Base-by-base conservation (phyloP, 2,888 invertebrate genomes). In the Philhelius pedissequus region DNA sequence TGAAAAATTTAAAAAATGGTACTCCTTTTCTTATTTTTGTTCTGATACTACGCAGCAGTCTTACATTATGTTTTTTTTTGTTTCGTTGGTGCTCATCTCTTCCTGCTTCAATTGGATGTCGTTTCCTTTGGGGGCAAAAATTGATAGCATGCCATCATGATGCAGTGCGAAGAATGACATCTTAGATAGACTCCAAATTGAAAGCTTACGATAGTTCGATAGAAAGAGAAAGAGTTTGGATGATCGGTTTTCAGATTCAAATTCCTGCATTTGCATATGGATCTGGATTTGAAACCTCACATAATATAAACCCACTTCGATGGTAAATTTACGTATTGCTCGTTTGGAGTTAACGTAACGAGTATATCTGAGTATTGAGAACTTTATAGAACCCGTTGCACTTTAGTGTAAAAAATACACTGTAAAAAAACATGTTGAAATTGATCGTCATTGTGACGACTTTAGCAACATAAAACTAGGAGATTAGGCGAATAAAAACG, bases 111-210 rank as follows among this genome's bases (percentile, higher is more conserved):
- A 50, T 52, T 79, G 66, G 70, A 83, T 79, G 83, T 50, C 52
- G 74, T 64, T 48, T 58, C 69, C 56, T 74, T 66, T 69, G 56
- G 69, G 50, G 43, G 20, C 18, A 62, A 69, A 77, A 38, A 77
- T 78, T 83, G 73, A 83, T 83, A 78, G 64, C 83, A 74, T 60
- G 62, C 77, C 71, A 54, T 82, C 77, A 82, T 82, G 71, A 68
- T 77, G 77, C 71, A 71, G 66, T 45, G 50, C 32, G 54, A 68
- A 22, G 69, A 70, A 45, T 83, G 83, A 79, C 74, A 83, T 64
- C 38, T 70, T 54, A 48, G 52, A 79, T 60, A 60, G 66, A 68
- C 75, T 60, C 25, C 38, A 70, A 84, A 56, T 70, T 80, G 79
- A 71, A 62, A 62, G 18, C 69, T 70, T 45, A 35, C 20, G 30